Percentiles rank a stretch among this genome's conserved stretches.
These are phyloP conservation scores for Chiroxiphia lanceolata DNA, from an alignment of 2,797 vertebrate species.

Conservation along the genomic window DNA sequence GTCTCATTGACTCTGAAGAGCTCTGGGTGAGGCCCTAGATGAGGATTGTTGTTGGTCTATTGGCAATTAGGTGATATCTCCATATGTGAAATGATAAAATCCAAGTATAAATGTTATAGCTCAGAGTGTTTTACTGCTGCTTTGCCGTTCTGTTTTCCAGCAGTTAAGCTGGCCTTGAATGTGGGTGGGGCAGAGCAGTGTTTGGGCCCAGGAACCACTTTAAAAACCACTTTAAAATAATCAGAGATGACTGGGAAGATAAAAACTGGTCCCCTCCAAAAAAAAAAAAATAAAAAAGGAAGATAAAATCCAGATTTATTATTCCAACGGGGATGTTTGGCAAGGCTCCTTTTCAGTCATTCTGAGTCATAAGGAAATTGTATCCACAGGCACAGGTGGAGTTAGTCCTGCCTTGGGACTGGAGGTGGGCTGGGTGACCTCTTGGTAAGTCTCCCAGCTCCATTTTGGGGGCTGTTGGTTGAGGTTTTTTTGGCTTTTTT, in stretches of 20 bases:
- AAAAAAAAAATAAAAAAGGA: neutral
- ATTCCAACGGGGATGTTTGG: neutral
- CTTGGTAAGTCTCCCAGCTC: neutral
- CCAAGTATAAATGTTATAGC: neutral
- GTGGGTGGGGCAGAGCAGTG: neutral
- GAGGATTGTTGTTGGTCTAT: neutral
- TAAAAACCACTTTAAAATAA: neutral
- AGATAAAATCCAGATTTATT: neutral
- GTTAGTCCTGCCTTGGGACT: neutral
- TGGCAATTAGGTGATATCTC: conserved; percentile 16
- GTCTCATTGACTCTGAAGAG: neutral
- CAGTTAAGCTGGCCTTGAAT: neutral
- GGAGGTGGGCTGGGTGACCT: neutral
- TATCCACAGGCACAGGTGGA: neutral
- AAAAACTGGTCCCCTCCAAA: neutral
- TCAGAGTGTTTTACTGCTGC: neutral
- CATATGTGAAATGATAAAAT: conserved; percentile 22
- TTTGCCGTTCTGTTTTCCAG: neutral
- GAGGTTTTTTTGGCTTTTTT: neutral
- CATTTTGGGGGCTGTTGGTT: neutral
- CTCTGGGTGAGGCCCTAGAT: neutral
- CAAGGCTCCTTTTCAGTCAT: neutral
- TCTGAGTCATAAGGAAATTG: neutral
- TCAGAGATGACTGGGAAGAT: neutral
- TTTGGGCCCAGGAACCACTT: neutral